phyloP scores from a whole-genome alignment of 2,888 invertebrate genomes.

The Bimastos eiseni region DNA sequence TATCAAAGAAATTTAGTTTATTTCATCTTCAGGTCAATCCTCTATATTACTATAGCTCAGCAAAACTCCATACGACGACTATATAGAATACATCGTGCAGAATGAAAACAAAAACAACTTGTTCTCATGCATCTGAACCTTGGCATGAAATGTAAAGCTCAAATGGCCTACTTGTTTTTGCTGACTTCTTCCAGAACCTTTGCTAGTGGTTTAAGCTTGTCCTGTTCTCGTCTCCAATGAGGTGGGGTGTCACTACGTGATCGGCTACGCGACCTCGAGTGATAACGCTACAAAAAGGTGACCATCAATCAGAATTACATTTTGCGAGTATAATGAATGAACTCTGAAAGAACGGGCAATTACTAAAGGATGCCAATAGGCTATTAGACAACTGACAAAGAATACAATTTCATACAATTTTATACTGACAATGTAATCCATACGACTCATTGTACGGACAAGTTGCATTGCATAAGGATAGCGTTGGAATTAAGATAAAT shows the following conservation, averaged over 20 bases:
- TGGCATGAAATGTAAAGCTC: neutral
- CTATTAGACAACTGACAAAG: neutral
- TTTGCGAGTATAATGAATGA: neutral
- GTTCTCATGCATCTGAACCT: neutral
- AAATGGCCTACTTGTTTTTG: neutral
- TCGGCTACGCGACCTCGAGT: conserved; percentile 56
- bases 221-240: conserved; percentile 75
- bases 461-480: neutral
- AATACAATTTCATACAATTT: neutral
- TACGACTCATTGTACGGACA: neutral
- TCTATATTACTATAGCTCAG: neutral
- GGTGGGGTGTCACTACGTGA: conserved; percentile 88
- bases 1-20: neutral
- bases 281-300: conserved; percentile 36
- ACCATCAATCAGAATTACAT: neutral
- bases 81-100: neutral
- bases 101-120: neutral
- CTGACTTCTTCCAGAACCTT: conserved; percentile 3
- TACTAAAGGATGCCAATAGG: neutral
- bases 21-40: neutral
- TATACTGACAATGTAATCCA: neutral
- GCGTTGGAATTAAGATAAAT: neutral
- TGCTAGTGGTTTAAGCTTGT: conserved; percentile 17
- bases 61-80: neutral
- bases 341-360: neutral